Base-by-base conservation (phyloP, 2,113 vertebrate species). In the Buteo buteo region DNA sequence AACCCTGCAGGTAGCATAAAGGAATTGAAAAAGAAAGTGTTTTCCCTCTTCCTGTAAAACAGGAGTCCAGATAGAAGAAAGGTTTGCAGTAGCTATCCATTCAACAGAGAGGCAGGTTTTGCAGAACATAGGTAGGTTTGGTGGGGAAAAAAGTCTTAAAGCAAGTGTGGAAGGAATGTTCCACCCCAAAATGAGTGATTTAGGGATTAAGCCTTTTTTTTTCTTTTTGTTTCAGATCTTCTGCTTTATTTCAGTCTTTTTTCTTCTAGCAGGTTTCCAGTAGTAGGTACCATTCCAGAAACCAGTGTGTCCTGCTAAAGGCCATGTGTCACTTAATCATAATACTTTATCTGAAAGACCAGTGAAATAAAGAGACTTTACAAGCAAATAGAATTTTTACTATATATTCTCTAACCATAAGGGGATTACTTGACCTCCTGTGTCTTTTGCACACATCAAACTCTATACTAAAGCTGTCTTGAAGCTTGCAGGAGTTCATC, bases 361-460 rank as follows among this genome's bases (percentile, higher is more conserved):
- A 71, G 69, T 79, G 81, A 96, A 95, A 93, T 95, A 94, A 97
- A 95, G 90, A 90, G 58, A 88, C 88, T 95, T 88, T 79, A 93
- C 80, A 95, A 93, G 93, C 73, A 95, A 95, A 96, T 92, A 91
- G 94, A 96, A 86, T 95, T 93, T 97, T 92, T 87, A 74, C 72
- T 93, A 44, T 93, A 94, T 92, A 92, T 92, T 96, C 93, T 96
- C 36, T 85, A 94, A 82, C 91, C 65, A 79, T 93, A 94, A 96
- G 91, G 90, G 91, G 92, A 96, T 95, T 96, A 94, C 70, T 94
- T 95, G 94, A 93, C 90, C 95, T 96, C 94, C 94, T 76, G 69
- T 91, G 91, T 95, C 92, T 96, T 96, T 91, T 91, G 86, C 80
- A 89, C 86, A 96, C 91, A 91, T 97, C 91, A 94, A 90, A 91